Percentiles rank a stretch among this genome's conserved stretches.
Evolutionary conservation across 2,113 vertebrate species (phyloP).

Genomic region (Turdus rufiventris): DNA sequence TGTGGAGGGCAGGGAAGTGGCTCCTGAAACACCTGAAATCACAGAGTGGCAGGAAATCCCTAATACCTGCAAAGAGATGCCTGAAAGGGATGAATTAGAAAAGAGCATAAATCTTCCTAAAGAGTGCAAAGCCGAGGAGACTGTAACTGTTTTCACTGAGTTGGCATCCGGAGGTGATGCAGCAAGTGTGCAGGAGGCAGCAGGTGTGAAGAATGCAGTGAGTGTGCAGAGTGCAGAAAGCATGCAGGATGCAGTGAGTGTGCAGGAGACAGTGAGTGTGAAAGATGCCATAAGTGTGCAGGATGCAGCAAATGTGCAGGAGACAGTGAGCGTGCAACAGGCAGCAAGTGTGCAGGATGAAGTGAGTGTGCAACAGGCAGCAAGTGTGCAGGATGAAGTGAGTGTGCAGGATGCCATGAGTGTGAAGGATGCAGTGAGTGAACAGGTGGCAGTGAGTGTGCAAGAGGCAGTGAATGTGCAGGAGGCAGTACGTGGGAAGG

Average conservation of each 20-base stretch:
- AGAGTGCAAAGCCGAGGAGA: not conserved
- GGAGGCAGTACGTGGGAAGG: fast-evolving
- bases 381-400: fast-evolving
- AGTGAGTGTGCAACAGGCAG: fast-evolving
- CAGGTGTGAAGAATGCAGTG: not conserved
- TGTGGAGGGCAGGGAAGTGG: not conserved
- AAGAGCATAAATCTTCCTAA: not conserved
- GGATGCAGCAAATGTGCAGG: fast-evolving
- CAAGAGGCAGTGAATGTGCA: fast-evolving
- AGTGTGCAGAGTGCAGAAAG: fast-evolving
- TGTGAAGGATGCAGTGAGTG: fast-evolving
- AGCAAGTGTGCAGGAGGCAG: not conserved
- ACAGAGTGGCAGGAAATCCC: constrained; percentile 9
- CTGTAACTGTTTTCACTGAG: not conserved
- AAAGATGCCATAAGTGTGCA: fast-evolving
- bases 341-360: fast-evolving
- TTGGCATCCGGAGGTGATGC: not conserved
- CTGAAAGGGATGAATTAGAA: not conserved
- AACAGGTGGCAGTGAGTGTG: fast-evolving
- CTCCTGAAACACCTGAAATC: fast-evolving
- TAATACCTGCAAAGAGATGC: not conserved
- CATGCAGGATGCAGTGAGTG: fast-evolving
- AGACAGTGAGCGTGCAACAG: fast-evolving
- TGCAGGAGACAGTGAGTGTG: fast-evolving
- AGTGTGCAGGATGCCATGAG: fast-evolving